Evolutionary conservation across 2,113 vertebrate genomes (phyloP), one percentile per base, ranked within the genome.

Genomic region (Mandrillus leucophaeus): DNA sequence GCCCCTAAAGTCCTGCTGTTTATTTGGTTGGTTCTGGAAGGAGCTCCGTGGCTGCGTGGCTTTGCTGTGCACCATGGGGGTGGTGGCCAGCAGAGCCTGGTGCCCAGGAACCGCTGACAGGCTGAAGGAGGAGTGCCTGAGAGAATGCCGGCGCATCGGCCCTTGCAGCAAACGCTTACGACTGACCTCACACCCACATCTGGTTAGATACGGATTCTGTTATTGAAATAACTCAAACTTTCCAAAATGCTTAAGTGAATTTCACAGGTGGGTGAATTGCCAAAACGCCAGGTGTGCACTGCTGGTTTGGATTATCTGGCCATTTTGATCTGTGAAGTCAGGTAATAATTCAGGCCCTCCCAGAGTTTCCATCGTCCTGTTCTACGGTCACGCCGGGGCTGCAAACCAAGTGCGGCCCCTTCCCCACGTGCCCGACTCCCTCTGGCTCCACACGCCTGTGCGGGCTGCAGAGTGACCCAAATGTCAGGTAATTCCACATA

Each of bases 381-480:
- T 59, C 64, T 57, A 0, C 16, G 50, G 38, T 13, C 22, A 0
- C 6, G 23, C n/a, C 1, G 9, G 35, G 32, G 50, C 59, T 68
- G 40, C 23, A 50, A 8, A 45, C 61, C 18, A 45, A 27, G 32
- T 43, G 43, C 14, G 3, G 30, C 25, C 13, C 27, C 6, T 1
- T 0, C 25, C 79, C 48, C 0, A 6, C 61, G 2, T 17, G 22
- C 2, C 1, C 0, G 12, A 6, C n/a, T 18, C 13, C 32, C 13
- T 30, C 40, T 20, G 13, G 35, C 35, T 57, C 72, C 55, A 76
- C 7, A 2, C 2, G 4, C 17, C 2, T 52, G 8, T 35, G 5
- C 2, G 11, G 10, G 38, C 18, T 5, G n/a, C 78, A 32, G 59
- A 82, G 22, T 6, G 20, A 4, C 1, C 45, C 27, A 14, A 9